Percentiles rank a stretch among this genome's conserved stretches.
These are phyloP conservation scores for Rachycentron canadum DNA, from an alignment of 2,797 vertebrate genomes.

Conservation along the genomic window DNA sequence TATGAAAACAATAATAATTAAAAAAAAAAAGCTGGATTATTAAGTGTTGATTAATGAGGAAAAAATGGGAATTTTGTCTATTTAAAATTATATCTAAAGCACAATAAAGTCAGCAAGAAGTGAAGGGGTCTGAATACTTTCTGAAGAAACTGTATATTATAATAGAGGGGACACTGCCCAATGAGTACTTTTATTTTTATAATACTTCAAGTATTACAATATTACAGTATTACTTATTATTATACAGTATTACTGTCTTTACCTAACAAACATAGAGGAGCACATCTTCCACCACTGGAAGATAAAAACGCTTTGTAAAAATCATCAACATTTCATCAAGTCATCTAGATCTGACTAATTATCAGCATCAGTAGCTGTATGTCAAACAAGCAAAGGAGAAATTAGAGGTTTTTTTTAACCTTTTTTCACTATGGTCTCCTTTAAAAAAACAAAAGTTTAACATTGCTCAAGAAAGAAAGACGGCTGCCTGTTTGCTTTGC, in stretches of 20 bases:
- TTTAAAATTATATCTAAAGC: neutral
- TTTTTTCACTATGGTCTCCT: neutral
- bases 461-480: conserved; percentile 10
- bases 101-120: neutral
- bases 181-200: neutral
- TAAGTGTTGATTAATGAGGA: neutral
- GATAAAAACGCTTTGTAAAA: neutral
- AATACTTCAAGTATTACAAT: neutral
- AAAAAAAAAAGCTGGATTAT: neutral
- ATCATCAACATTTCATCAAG: neutral
- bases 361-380: neutral
- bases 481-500: conserved; percentile 32
- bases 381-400: neutral
- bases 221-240: neutral
- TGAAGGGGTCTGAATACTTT: neutral
- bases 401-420: neutral
- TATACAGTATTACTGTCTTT: neutral
- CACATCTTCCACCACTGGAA: too few species aligned
- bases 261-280: neutral
- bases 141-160: neutral
- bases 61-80: neutral
- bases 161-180: neutral
- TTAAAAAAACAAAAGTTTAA: conserved; percentile 15
- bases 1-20: too few species aligned
- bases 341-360: neutral